Base-by-base conservation (phyloP, 2,888 invertebrate genomes). In the Camponotus fellah region DNA sequence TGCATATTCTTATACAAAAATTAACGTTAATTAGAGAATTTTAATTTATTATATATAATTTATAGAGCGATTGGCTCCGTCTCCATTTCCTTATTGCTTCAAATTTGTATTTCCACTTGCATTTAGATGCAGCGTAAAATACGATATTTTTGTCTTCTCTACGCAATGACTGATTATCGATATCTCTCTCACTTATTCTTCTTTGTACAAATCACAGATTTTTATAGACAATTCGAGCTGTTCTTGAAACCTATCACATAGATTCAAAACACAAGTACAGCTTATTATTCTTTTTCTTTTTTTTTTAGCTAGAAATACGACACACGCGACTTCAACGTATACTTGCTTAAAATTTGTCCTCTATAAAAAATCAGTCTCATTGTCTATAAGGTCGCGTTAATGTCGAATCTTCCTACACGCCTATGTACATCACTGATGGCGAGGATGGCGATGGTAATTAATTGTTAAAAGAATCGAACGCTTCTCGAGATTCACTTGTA, bases 361-460 rank as follows among this genome's bases (percentile, higher is more conserved):
- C 86, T 93, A 92, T 92, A 92, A 93, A 93, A 93, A 93, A 90
- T 93, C 93, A 94, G 94, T 94, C 93, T 94, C 93, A 91, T 93
- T 90, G 89, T 89, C 91, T 92, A 91, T 89, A 90, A 85, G 83
- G 74, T 87, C 86, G 85, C 85, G 82, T 84, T 82, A 66, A 82
- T 85, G 62, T 69, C 84, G 43, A 85, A 84, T 85, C 74, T 85
- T 66, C 71, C 81, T 82, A 82, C 77, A 86, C 21, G 9, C 83
- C 85, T 88, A 87, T 85, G 43, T 88, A 85, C 88, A 85, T 12
- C 56, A 64, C 65, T 75, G n/a, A 69, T 76, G 75, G 37, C 79
- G 53, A 83, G 64, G 71, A 82, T 83, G 74, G 87, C 85, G 90
- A 88, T 76, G 84, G 76, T 60, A 77, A 72, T 66, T 46, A 56